Evolutionary conservation across 2,797 vertebrate genomes (phyloP), one percentile per base, ranked within the genome.

Genomic region (Scleropages formosus): DNA sequence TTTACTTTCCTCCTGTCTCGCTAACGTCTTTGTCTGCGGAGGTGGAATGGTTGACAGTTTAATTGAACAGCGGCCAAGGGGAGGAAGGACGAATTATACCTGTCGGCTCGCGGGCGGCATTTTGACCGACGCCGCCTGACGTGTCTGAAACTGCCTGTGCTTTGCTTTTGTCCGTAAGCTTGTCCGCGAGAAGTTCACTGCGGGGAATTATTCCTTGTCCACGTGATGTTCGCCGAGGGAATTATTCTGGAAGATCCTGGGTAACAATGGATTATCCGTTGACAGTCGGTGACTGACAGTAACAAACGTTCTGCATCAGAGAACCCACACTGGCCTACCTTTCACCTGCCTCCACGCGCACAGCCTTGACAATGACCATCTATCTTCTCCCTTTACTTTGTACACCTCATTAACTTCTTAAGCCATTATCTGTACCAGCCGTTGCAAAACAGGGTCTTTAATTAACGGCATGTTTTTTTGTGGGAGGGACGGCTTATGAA

Each of bases 21-120:
- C 13, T 15, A n/a, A 56, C 26, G 27, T 70, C 20, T 70, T 31
- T 70, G 68, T 49, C 53, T 12, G 18, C 18, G 49, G 15, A 20
- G n/a, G 22, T 24, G 53, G 18, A 47, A 24, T 46, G 4, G 47
- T 70, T 70, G 68, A 70, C 68, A 70, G 68, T 70, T 70, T 70
- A 70, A 70, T 70, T 56, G 68, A 70, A 53, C 12, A 31, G 68
- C 18, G 27, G n/a, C 68, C 15, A 53, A 56, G 22, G 49, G 49
- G 53, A 70, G 49, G 47, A 56, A 12, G 22, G 15, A 56, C 49
- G 68, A 70, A 56, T 70, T 11, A 27, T 24, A 24, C 22, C 67
- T 70, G 49, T 70, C 68, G 53, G 68, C 68, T 49, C 18, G n/a
- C 49, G 47, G 8, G 1, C 49, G 47, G 68, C 10, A 20, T 27